Conservation (phyloP, 1,140 invertebrate species). For the Diachasmimorpha longicaudata region DNA sequence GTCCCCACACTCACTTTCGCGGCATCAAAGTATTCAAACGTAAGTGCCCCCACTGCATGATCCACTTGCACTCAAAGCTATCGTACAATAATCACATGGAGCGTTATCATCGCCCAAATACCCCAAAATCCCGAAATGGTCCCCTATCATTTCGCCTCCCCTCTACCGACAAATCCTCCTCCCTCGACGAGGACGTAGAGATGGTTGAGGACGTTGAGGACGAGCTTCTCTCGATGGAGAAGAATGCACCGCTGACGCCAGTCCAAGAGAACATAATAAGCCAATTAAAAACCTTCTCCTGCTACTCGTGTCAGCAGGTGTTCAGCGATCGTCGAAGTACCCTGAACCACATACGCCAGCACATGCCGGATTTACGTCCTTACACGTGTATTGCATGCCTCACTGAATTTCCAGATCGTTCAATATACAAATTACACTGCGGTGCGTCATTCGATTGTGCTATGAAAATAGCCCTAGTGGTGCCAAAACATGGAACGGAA, state of each 20-base stretch:
- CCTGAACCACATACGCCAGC: slow-evolving; percentile 55
- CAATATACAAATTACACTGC: slow-evolving; percentile 55
- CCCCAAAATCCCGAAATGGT: background rate
- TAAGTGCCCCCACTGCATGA: slow-evolving; percentile 47
- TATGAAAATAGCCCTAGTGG: slow-evolving; percentile 57
- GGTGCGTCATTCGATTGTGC: slow-evolving; percentile 57
- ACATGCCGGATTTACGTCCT: slow-evolving; percentile 52
- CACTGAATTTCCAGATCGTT: slow-evolving; percentile 53
- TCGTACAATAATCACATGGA: slow-evolving; percentile 1
- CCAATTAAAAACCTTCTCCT: slow-evolving; percentile 58
- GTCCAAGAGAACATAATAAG: slow-evolving; percentile 58
- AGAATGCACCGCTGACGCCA: slow-evolving; percentile 48
- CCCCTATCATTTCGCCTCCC: background rate
- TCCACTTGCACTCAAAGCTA: background rate
- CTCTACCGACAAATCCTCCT: background rate
- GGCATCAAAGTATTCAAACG: slow-evolving; percentile 48
- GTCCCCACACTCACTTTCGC: slow-evolving; percentile 50
- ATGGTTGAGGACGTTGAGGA: slow-evolving; percentile 44
- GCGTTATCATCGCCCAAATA: background rate
- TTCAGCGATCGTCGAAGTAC: slow-evolving; percentile 53
- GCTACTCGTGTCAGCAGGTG: slow-evolving; percentile 49
- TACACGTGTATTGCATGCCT: slow-evolving; percentile 59
- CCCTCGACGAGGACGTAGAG: slow-evolving; percentile 28
- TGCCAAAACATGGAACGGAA: slow-evolving; percentile 52
- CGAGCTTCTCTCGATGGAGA: slow-evolving; percentile 45